Conservation (phyloP, 2,113 vertebrate genomes). For the Cryptotis parvus region DNA sequence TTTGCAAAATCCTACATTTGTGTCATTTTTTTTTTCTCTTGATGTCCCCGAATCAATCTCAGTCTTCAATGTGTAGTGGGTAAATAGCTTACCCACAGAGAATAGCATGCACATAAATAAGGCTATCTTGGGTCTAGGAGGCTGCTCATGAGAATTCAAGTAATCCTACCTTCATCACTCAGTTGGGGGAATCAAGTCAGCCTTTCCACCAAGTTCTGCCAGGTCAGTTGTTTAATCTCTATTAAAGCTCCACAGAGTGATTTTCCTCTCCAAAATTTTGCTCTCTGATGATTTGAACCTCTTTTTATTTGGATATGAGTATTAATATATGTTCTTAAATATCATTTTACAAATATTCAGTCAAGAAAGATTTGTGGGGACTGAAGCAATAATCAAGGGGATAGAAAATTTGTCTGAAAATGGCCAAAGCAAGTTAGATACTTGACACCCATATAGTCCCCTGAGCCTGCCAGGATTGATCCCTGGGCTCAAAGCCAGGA, state of each 20-base stretch:
- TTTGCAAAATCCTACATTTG: background rate
- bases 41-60: conserved; percentile 54
- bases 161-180: background rate
- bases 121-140: background rate
- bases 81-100: background rate
- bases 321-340: background rate
- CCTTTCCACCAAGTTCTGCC: background rate
- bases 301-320: background rate
- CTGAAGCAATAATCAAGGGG: too few species aligned
- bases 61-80: background rate
- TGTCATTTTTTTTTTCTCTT: background rate
- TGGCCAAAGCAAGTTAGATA: too few species aligned
- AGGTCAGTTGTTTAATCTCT: conserved; percentile 2
- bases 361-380: background rate
- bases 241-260: background rate
- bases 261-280: background rate
- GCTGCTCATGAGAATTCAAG: conserved; percentile 11
- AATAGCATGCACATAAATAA: background rate
- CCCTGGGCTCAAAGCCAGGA: too few species aligned
- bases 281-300: background rate
- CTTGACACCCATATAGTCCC: too few species aligned
- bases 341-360: background rate
- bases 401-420: too few species aligned
- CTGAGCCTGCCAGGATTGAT: too few species aligned
- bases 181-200: background rate